A percentile compares a stretch with the other conserved stretches of the same genome.
phyloP scores from a whole-genome alignment of 2,797 vertebrate genomes.

The Craterocephalus amniculus region DNA sequence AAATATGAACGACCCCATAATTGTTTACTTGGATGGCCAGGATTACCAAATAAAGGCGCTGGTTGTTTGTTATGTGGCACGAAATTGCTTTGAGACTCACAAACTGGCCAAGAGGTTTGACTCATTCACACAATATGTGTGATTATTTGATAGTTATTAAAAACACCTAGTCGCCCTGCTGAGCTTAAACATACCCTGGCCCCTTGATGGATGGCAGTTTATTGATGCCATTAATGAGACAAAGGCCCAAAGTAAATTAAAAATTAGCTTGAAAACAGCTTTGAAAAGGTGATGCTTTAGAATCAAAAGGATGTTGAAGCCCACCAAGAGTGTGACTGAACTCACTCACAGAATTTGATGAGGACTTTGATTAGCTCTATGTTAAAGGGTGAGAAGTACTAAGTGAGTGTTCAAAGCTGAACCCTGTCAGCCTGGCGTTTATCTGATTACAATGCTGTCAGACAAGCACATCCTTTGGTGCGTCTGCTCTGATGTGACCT shows the following conservation, averaged over 20 bases:
- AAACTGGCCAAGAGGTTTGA: slow-evolving; percentile 45
- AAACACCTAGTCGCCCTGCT: slow-evolving; percentile 28
- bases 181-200: slow-evolving; percentile 33
- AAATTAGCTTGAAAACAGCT: slow-evolving; percentile 60
- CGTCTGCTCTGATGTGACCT: slow-evolving; percentile 28
- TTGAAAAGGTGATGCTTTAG: slow-evolving; percentile 62
- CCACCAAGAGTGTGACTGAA: slow-evolving; percentile 69
- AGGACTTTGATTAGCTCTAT: slow-evolving; percentile 75
- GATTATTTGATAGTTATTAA: slow-evolving; percentile 39
- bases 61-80: slow-evolving; percentile 70
- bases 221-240: slow-evolving; percentile 49
- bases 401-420: slow-evolving; percentile 78
- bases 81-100: slow-evolving; percentile 53
- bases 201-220: slow-evolving; percentile 35
- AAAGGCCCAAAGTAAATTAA: slow-evolving; percentile 54
- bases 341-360: slow-evolving; percentile 61
- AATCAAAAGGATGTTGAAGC: slow-evolving; percentile 66
- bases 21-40: slow-evolving; percentile 65
- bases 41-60: slow-evolving; percentile 66
- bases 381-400: slow-evolving; percentile 75
- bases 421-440: slow-evolving; percentile 71
- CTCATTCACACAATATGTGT: slow-evolving; percentile 40
- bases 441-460: slow-evolving; percentile 64
- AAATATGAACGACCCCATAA: slow-evolving; percentile 59
- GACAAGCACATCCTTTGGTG: slow-evolving; percentile 57